Evolutionary conservation across 2,113 vertebrate species (phyloP), one percentile per base, ranked within the genome.

Genomic region (Nanorana parkeri): DNA sequence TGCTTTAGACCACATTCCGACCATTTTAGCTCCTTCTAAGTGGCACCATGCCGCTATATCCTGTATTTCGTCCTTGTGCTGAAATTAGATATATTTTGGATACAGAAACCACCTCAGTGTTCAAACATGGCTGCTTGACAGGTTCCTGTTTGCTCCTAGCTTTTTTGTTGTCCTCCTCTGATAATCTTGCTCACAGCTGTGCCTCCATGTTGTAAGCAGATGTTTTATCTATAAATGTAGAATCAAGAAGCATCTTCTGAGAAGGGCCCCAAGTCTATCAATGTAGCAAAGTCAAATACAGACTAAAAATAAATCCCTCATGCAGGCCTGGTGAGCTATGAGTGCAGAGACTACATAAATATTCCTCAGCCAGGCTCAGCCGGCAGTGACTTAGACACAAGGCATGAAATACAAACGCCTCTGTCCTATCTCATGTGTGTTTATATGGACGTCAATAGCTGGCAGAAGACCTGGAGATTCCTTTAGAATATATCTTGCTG

Each of bases 361-460:
- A 29, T 68, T 66, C 61, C 23, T 13, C 20, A 24, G n/a, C 24
- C 17, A 58, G 69, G 54, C 19, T 28, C 15, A 68, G 20, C 55
- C 54, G 29, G 21, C 64, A 55, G 52, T 23, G 24, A 56, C 61
- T 20, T 24, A 78, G 17, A 23, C 60, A 78, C 63, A 7, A 67
- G 61, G 61, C 24, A 56, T 58, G 41, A 17, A 55, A 29, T 55
- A 51, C 23, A 29, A 67, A 66, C 65, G 26, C 17, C 24, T 36
- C 77, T 78, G 77, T 78, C 77, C 77, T 68, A 17, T 26, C 65
- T 78, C 77, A 79, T 28, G 32, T 23, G 5, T 79, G 77, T 79
- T 79, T 79, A 79, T 58, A 79, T 28, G 67, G 77, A 68, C 54
- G 77, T 79, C 77, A 78, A 58, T 68, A 66, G 52, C 77, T 68